Evolutionary conservation across 2,888 invertebrate species (phyloP).

Genomic region (Drosophila siamana): DNA sequence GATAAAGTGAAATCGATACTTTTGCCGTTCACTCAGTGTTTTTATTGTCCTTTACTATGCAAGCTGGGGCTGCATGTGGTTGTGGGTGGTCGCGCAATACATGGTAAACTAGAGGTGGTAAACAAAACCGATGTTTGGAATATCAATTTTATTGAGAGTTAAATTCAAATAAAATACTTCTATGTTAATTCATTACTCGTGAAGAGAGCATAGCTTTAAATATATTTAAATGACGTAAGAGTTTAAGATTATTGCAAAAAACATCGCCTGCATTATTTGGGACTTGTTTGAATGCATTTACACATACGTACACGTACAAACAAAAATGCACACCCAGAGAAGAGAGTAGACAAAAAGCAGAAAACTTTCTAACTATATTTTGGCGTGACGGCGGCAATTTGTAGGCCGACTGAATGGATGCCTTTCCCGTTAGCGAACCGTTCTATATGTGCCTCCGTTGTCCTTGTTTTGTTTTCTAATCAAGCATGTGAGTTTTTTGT

Average conservation of each 20-base stretch:
- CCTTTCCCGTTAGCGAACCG: slow-evolving; percentile 40
- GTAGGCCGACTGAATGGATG: slow-evolving; percentile 61
- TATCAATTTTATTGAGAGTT: too few species aligned
- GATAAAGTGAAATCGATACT: slow-evolving; percentile 76
- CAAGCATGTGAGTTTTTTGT: slow-evolving; percentile 59
- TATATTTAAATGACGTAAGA: too few species aligned
- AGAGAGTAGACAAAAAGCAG: background rate
- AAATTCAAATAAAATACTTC: too few species aligned
- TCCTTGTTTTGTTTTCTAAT: slow-evolving; percentile 72
- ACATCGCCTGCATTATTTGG: too few species aligned
- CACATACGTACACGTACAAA: background rate
- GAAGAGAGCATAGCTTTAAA: too few species aligned
- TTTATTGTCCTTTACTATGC: slow-evolving; percentile 2
- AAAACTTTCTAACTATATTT: slow-evolving; percentile 78
- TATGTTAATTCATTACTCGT: too few species aligned
- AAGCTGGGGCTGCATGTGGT: slow-evolving; percentile 42
- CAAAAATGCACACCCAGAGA: slow-evolving; percentile 4
- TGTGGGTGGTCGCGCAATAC: slow-evolving; percentile 54
- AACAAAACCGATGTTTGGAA: too few species aligned
- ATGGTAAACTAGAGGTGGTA: too few species aligned
- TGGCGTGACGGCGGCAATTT: slow-evolving; percentile 76
- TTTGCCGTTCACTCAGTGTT: slow-evolving; percentile 29
- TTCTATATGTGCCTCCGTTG: slow-evolving; percentile 35
- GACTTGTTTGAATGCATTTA: too few species aligned
- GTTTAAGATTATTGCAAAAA: too few species aligned